Evolutionary conservation across 2,888 invertebrate species (phyloP), one percentile per base, ranked within the genome.

Genomic region (Hirtodrosophila duncani): DNA sequence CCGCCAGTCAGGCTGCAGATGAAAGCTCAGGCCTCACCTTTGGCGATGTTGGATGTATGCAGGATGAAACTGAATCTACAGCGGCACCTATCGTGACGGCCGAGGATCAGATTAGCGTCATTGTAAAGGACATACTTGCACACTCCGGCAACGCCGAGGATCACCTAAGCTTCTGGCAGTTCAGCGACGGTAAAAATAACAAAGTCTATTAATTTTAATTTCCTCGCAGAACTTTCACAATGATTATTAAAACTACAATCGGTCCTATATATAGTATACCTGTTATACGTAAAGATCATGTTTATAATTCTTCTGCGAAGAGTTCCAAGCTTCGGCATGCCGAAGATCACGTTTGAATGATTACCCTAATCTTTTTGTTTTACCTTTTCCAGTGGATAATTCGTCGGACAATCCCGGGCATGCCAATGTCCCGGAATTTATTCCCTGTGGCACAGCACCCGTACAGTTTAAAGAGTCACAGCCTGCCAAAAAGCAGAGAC

Each of bases 101-200:
- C 18, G 78, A 80, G 39, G 67, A 77, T 31, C 72, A 80, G 18
- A 74, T 75, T 18, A 78, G 78, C 27, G 65, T 61, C 13, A 72
- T 75, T 51, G 80, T 80, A 3, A 75, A 75, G 52, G 65, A 69
- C 6, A 72, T 80, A 23, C 36, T 75, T 10, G 78, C 78, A 13
- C 49, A 67, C 20, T 58, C 74, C 1, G 60, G 63, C 38, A 63
- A 63, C 44, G 36, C 80, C 7, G 80, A 72, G 2, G 75, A 77
- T 2, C 60, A 69, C 16, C 58, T 80, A 3, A 67, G 65, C 36
- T 75, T 80, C 24, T 72, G 60, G 74, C 78, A 80, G 23, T 51
- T 18, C 11, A 80, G 63, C 21, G 67, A 69, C 10, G 80, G 75
- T 75, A 43, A 75, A n/a, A n/a, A n/a, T n/a, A n/a, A n/a, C n/a